Evolutionary conservation across 2,888 invertebrate species (phyloP).

Genomic region (Tachina lurida): DNA sequence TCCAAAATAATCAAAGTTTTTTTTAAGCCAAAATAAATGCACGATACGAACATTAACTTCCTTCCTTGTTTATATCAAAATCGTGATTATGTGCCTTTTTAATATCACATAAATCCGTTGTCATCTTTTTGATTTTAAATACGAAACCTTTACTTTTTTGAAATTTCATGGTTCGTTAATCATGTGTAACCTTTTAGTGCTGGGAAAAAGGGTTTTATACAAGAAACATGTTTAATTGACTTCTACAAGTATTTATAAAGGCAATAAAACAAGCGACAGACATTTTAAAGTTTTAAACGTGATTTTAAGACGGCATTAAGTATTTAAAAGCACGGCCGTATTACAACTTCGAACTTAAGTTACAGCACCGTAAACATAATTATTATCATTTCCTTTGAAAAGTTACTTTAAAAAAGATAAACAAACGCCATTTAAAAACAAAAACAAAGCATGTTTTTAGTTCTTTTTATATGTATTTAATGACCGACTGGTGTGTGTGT

Average conservation of each 20-base stretch:
- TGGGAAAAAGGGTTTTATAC: conserved; percentile 26
- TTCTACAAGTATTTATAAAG: conserved; percentile 28
- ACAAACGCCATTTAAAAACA: conserved; percentile 37
- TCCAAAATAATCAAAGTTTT: neutral
- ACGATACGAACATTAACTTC: neutral
- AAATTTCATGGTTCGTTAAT: conserved; percentile 61
- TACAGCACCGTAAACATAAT: conserved; percentile 37
- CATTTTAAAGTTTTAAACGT: conserved; percentile 56
- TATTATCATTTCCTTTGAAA: conserved; percentile 61
- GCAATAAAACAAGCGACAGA: conserved; percentile 1
- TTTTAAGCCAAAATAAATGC: neutral
- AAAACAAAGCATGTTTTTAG: conserved; percentile 20
- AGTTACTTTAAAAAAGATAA: conserved; percentile 6
- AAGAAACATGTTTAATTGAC: conserved; percentile 43
- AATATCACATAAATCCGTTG: conserved; percentile 13
- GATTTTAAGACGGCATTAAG: conserved; percentile 36
- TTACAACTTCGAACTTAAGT: conserved; percentile 59
- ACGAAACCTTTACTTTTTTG: conserved; percentile 24
- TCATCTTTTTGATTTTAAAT: neutral
- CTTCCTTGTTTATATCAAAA: conserved; percentile 3
- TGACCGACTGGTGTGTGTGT: conserved; percentile 31
- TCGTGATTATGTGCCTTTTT: conserved; percentile 41
- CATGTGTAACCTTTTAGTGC: conserved; percentile 60
- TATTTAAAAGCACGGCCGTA: conserved; percentile 30
- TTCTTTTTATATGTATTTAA: neutral